Conservation (phyloP, 2,113 vertebrate genomes). For the Salvelinus fontinalis region DNA sequence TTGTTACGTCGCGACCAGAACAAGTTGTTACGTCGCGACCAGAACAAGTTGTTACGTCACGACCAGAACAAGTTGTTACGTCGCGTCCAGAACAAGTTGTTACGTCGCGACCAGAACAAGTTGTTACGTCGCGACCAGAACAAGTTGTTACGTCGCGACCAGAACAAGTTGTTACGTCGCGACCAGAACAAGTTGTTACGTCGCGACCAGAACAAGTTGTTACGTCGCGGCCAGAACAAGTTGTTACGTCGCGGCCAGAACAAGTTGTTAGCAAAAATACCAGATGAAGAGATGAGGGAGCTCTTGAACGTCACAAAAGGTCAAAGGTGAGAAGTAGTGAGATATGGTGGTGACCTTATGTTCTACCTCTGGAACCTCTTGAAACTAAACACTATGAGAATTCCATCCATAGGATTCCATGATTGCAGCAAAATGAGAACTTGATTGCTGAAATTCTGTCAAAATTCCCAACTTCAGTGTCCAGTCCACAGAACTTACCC, state of each 20-base stretch:
- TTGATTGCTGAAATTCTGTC: slow-evolving; percentile 10
- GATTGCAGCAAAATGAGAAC: slow-evolving; percentile 39
- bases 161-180: slow-evolving; percentile 32
- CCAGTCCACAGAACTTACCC: slow-evolving; percentile 51
- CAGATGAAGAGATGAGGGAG: slow-evolving; percentile 19
- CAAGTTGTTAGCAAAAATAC: slow-evolving; percentile 39
- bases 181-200: too few species aligned
- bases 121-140: too few species aligned
- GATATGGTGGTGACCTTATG: slow-evolving; percentile 53
- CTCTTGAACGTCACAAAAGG: slow-evolving; percentile 24
- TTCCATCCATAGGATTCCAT: slow-evolving; percentile 56
- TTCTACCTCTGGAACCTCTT: slow-evolving; percentile 29
- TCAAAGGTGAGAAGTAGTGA: slow-evolving; percentile 23
- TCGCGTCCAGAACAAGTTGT: slow-evolving; percentile 32
- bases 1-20: slow-evolving; percentile 1
- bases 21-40: slow-evolving; percentile 21
- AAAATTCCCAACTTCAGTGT: slow-evolving; percentile 7
- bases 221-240: slow-evolving; percentile 10
- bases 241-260: neutral
- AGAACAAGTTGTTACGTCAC: too few species aligned
- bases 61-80: too few species aligned
- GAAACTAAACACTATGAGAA: slow-evolving; percentile 22
- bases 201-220: too few species aligned
- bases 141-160: neutral
- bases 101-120: too few species aligned